Evolutionary conservation across 2,888 invertebrate genomes (phyloP).

Genomic region (Brachypalpus laphriformis): DNA sequence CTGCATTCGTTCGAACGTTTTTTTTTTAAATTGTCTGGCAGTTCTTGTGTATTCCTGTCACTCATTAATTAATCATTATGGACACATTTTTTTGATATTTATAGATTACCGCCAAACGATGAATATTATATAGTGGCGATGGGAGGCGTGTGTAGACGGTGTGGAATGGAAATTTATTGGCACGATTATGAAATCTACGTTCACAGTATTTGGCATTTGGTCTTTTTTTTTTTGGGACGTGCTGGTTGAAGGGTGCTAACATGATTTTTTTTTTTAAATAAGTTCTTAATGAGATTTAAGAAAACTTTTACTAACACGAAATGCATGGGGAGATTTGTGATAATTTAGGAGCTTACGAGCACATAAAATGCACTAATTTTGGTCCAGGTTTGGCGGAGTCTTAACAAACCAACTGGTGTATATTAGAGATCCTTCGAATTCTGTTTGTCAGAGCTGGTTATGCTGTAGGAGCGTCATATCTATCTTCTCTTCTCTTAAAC

Average conservation of each 20-base stretch:
- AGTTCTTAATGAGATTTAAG: slow-evolving; percentile 19
- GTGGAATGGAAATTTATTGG: slow-evolving; percentile 31
- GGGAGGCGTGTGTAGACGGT: neutral
- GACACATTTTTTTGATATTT: slow-evolving; percentile 18
- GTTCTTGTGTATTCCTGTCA: slow-evolving; percentile 8
- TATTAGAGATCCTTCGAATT: too few species aligned
- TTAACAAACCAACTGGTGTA: too few species aligned
- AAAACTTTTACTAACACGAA: too few species aligned
- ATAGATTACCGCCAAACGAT: slow-evolving; percentile 6
- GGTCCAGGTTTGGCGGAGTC: too few species aligned
- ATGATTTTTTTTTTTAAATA: slow-evolving; percentile 7
- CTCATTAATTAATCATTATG: slow-evolving; percentile 50
- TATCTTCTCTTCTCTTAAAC: too few species aligned
- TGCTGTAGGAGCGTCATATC: too few species aligned
- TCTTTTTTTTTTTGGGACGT: neutral
- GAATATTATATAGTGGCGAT: neutral
- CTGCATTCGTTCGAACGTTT: too few species aligned
- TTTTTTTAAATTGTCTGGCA: neutral
- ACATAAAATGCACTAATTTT: too few species aligned
- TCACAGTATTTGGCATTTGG: slow-evolving; percentile 24
- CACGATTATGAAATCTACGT: slow-evolving; percentile 31
- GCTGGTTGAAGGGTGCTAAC: neutral
- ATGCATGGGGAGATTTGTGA: too few species aligned
- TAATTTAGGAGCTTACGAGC: too few species aligned
- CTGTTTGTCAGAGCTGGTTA: too few species aligned